phyloP scores from a whole-genome alignment of 2,888 invertebrate species.

The Leptopterna dolabrata region DNA sequence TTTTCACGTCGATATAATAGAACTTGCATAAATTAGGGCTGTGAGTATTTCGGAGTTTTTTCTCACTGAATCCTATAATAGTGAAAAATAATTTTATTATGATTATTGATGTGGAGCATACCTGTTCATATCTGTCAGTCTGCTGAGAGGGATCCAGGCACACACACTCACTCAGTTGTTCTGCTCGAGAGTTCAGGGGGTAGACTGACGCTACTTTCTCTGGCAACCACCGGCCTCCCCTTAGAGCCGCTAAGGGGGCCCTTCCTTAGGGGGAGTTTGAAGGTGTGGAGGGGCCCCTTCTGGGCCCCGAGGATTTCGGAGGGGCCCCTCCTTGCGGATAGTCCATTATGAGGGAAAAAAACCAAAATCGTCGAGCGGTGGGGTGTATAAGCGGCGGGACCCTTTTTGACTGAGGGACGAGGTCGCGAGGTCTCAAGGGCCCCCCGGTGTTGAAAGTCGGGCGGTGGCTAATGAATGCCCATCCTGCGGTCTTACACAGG shows the following conservation, averaged over 20 bases:
- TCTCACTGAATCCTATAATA: no score
- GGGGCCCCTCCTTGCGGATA: neutral
- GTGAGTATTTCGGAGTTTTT: no score
- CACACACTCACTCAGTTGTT: slow-evolving; percentile 45
- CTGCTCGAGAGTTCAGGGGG: slow-evolving; percentile 43
- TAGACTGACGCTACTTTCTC: slow-evolving; percentile 42
- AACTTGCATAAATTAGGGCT: no score
- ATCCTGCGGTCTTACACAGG: slow-evolving; percentile 7
- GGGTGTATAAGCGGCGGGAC: neutral
- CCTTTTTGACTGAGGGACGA: neutral
- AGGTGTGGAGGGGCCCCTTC: slow-evolving; percentile 1
- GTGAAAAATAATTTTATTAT: no score
- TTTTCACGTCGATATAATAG: no score
- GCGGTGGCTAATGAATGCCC: slow-evolving; percentile 26
- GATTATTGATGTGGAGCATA: neutral
- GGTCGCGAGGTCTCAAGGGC: slow-evolving; percentile 9
- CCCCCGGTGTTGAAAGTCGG: neutral
- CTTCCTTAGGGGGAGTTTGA: slow-evolving; percentile 12
- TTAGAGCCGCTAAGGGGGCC: neutral
- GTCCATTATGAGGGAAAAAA: no score
- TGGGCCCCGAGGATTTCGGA: neutral
- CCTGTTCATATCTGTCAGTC: slow-evolving; percentile 34
- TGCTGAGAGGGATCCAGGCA: slow-evolving; percentile 21
- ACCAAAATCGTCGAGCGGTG: no score
- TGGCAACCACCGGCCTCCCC: slow-evolving; percentile 33